A percentile compares a stretch with the other conserved stretches of the same genome.
These are phyloP conservation scores for Dunckerocampus dactyliophorus DNA, from an alignment of 2,113 vertebrate genomes.

Conservation along the genomic window DNA sequence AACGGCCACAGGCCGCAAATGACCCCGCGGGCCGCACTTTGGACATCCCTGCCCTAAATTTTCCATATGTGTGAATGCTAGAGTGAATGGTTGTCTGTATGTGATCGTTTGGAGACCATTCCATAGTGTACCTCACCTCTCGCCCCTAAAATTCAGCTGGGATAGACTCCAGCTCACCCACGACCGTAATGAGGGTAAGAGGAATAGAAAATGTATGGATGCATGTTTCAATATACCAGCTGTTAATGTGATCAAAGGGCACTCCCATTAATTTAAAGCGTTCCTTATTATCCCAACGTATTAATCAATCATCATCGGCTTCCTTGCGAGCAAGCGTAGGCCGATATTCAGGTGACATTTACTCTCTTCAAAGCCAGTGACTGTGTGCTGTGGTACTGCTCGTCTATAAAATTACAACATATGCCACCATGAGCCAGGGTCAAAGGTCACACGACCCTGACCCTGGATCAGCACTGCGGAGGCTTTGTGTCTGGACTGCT, in stretches of 20 bases:
- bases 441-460: constrained; percentile 20
- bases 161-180: no score
- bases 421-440: constrained; percentile 19
- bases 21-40: no score
- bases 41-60: no score
- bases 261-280: constrained; percentile 16
- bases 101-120: no score
- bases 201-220: no score
- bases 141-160: no score
- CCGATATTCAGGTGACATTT: not conserved
- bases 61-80: no score
- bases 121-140: no score
- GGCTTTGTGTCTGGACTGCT: constrained; percentile 39
- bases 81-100: no score
- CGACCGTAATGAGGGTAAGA: no score
- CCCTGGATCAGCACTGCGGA: constrained; percentile 13
- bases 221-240: not conserved
- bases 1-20: no score
- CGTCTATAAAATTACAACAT: constrained; percentile 44
- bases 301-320: constrained; percentile 6
- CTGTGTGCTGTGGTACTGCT: constrained; percentile 49
- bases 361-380: constrained; percentile 33
- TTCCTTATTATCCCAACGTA: not conserved
- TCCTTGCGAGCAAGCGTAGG: constrained; percentile 10
- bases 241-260: not conserved